phyloP scores from a whole-genome alignment of 2,888 invertebrate species.

The Eristalinus sepulchralis region DNA sequence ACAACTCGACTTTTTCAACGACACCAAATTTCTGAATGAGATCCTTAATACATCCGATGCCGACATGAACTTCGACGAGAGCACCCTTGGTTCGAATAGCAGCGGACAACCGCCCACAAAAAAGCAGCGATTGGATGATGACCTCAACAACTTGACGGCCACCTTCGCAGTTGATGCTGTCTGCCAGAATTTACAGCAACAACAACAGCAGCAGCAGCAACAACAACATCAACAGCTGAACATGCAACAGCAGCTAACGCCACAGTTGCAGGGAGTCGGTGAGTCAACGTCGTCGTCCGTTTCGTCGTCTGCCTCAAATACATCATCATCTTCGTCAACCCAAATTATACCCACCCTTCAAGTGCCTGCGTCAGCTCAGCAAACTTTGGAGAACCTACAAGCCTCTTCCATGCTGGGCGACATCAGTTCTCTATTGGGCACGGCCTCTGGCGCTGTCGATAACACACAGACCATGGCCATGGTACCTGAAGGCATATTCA shows the following conservation, averaged over 20 bases:
- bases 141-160: conserved; percentile 46
- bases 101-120: conserved; percentile 46
- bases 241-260: conserved; percentile 13
- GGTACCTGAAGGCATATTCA: conserved; percentile 37
- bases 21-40: conserved; percentile 78
- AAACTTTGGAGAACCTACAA: conserved; percentile 48
- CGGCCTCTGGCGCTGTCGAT: conserved; percentile 34
- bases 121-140: conserved; percentile 55
- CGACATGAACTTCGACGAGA: conserved; percentile 77
- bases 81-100: conserved; percentile 51
- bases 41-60: conserved; percentile 77
- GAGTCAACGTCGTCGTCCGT: conserved; percentile 54
- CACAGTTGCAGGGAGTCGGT: conserved; percentile 35
- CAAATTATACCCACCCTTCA: conserved; percentile 62
- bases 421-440: conserved; percentile 49
- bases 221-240: conserved; percentile 5
- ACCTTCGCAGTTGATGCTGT: conserved; percentile 45
- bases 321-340: conserved; percentile 39
- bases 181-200: conserved; percentile 43
- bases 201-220: conserved; percentile 32
- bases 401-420: conserved; percentile 52
- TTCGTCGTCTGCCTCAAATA: conserved; percentile 35
- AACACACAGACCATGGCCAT: conserved; percentile 28
- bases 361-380: conserved; percentile 57
- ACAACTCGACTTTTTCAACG: conserved; percentile 77